Evolutionary conservation across 2,113 vertebrate species (phyloP).

Genomic region (Prunella himalayana): DNA sequence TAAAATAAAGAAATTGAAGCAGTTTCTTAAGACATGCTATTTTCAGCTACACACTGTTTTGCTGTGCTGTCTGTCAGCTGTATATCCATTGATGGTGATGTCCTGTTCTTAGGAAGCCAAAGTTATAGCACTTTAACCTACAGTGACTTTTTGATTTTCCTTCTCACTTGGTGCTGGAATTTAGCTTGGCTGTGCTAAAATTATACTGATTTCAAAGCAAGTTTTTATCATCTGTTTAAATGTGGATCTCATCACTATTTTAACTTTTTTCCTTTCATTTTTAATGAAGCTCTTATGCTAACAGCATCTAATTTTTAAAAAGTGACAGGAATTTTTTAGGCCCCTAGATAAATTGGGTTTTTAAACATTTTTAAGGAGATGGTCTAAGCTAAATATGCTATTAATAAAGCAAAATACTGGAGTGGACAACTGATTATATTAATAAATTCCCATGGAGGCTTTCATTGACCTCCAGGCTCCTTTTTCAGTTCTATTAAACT

Average conservation of each 20-base stretch:
- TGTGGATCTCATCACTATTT: neutral
- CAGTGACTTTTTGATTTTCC: neutral
- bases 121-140: neutral
- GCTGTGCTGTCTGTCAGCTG: neutral
- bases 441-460: neutral
- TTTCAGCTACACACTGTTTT: neutral
- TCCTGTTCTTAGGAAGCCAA: neutral
- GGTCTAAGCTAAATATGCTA: neutral
- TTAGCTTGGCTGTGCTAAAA: neutral
- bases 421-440: neutral
- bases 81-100: neutral
- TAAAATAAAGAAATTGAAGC: neutral
- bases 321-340: neutral
- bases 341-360: neutral
- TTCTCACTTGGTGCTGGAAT: neutral
- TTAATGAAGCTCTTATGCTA: neutral
- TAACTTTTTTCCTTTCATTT: neutral
- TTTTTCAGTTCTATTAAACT: neutral
- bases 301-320: neutral
- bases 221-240: neutral
- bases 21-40: neutral
- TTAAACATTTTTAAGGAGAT: neutral
- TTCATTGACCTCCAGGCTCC: neutral
- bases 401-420: neutral
- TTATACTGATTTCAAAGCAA: neutral